Evolutionary conservation across 2,113 vertebrate species (phyloP).

Genomic region (Ahaetulla prasina): DNA sequence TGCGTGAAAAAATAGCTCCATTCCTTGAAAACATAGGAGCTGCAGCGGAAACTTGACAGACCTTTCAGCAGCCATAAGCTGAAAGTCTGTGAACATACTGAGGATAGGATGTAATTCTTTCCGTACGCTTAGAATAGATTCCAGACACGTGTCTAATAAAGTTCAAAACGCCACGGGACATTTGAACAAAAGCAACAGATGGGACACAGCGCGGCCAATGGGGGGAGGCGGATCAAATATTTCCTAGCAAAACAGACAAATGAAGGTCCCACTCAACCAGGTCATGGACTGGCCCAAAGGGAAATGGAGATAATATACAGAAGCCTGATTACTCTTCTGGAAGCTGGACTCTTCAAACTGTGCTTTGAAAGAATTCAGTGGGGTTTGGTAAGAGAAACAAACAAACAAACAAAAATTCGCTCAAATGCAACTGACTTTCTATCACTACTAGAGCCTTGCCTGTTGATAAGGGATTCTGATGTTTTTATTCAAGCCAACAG

Average conservation of each 20-base stretch:
- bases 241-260: background rate
- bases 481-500: background rate
- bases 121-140: constrained; percentile 19
- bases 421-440: background rate
- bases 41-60: constrained; percentile 49
- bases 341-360: background rate
- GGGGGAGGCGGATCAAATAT: background rate
- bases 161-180: background rate
- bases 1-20: constrained; percentile 21
- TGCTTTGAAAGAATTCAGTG: background rate
- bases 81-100: background rate
- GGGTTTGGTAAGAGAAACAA: background rate
- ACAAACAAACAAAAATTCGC: background rate
- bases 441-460: background rate
- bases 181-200: background rate
- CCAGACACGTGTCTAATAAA: background rate
- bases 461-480: background rate
- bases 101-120: constrained; percentile 5
- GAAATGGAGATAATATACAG: background rate
- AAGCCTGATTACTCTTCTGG: background rate
- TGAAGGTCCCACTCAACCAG: background rate
- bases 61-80: background rate
- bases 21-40: constrained; percentile 33
- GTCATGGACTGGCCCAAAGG: background rate
- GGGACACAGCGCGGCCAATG: background rate